These are phyloP conservation scores for Lacerta viridis DNA, from an alignment of 2,797 vertebrate genomes.

Conservation along the genomic window DNA sequence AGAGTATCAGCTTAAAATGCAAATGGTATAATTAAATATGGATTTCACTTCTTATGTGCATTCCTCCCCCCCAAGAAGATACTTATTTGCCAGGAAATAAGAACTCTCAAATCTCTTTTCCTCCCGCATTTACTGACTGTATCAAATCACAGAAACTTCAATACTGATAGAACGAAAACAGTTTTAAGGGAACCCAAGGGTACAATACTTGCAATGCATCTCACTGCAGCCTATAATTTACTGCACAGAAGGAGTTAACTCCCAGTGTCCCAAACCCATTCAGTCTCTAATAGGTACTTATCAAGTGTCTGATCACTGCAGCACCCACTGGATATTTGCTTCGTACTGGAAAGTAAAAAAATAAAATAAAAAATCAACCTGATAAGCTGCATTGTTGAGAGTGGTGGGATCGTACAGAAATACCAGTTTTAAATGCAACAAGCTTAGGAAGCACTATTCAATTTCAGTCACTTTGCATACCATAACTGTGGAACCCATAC, in stretches of 20 bases:
- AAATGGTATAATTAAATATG: constrained; percentile 30
- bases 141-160: constrained; percentile 36
- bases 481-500: background rate
- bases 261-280: background rate
- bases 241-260: constrained; percentile 13
- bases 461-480: no score
- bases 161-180: constrained; percentile 13
- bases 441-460: background rate
- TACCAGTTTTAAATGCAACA: background rate
- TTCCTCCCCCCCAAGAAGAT: background rate
- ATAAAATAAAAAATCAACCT: background rate
- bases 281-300: background rate
- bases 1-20: constrained; percentile 46
- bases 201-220: constrained; percentile 17
- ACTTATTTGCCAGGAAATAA: constrained; percentile 36
- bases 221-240: constrained; percentile 23
- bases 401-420: background rate
- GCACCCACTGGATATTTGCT: background rate
- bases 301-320: background rate
- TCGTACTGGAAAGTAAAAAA: background rate
- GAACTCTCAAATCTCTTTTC: constrained; percentile 21
- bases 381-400: background rate
- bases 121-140: constrained; percentile 6
- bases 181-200: constrained; percentile 30
- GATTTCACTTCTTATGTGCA: constrained; percentile 32